Evolutionary conservation across 2,888 invertebrate genomes (phyloP), one percentile per base, ranked within the genome.

Genomic region (Diloba caeruleocephala): DNA sequence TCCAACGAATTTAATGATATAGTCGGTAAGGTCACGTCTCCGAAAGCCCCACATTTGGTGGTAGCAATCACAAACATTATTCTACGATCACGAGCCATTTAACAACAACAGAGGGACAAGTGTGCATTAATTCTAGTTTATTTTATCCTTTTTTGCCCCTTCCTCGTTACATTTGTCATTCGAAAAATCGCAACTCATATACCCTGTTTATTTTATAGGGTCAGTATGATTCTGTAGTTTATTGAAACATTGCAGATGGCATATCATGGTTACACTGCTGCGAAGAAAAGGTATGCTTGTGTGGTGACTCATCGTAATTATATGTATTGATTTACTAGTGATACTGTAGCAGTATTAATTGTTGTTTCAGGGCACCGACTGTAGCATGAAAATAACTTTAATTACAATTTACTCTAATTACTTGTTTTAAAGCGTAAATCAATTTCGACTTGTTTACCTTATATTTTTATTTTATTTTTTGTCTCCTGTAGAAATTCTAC

Each of bases 1-100:
- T 13, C 12, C 2, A 23, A 38, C 4, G 7, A 44, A 50, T 26
- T 15, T 3, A 51, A 19, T 41, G 6, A 17, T 10, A n/a, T n/a
- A 50, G 19, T 9, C 17, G 19, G 46, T 50, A 13, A 10, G 21
- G 32, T 26, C 15, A 34, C 6, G 25, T 13, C n/a, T 41, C 12
- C 23, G 15, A 49, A 38, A 73, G 80, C 84, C 85, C 83, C 71
- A 80, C 79, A 84, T 81, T 84, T 81, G 77, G 71, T 41, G 33
- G 55, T 46, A 46, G 54, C 62, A 71, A 77, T 82, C 78, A 71
- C 72, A 46, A 76, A 74, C 32, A 31, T 59, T 71, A 69, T 68
- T 70, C 64, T 49, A 73, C 70, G 74, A 78, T 85, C 75, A 82
- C 89, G 83, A 80, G 65, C 82, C 90, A 90, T 92, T 92, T 85